These are phyloP conservation scores for Paratrypauchen microcephalus DNA, from an alignment of 2,797 vertebrate species.

Conservation along the genomic window DNA sequence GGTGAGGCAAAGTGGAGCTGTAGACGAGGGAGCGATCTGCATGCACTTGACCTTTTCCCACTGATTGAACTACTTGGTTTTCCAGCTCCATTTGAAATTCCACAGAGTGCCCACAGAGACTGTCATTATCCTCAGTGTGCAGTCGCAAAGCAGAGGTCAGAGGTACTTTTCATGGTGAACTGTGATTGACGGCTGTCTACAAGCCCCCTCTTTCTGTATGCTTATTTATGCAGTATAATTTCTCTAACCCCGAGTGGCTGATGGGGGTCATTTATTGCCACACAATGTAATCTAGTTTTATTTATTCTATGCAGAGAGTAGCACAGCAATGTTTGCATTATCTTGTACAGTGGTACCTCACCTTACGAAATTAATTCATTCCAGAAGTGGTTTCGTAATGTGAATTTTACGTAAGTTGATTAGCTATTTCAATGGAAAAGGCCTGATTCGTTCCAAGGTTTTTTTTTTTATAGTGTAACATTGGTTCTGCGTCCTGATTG, in stretches of 20 bases:
- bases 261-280: slow-evolving; percentile 32
- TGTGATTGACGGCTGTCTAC: slow-evolving; percentile 63
- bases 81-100: slow-evolving; percentile 73
- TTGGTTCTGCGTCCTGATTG: no score
- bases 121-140: slow-evolving; percentile 65
- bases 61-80: slow-evolving; percentile 71
- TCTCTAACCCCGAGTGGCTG: slow-evolving; percentile 31
- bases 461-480: no score
- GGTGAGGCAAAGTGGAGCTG: slow-evolving; percentile 46
- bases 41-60: slow-evolving; percentile 78
- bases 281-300: slow-evolving; percentile 27
- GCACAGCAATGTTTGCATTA: slow-evolving; percentile 36
- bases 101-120: slow-evolving; percentile 57
- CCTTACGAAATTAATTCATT: no score
- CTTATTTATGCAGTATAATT: slow-evolving; percentile 52
- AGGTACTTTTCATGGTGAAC: slow-evolving; percentile 56
- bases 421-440: no score
- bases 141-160: slow-evolving; percentile 61
- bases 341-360: no score
- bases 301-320: slow-evolving; percentile 32
- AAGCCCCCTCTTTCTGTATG: slow-evolving; percentile 28
- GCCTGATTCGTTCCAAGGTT: no score
- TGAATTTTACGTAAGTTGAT: no score
- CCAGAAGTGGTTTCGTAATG: no score
- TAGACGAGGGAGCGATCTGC: slow-evolving; percentile 61